Evolutionary conservation across 2,797 vertebrate species (phyloP), one percentile per base, ranked within the genome.

Genomic region (Falco cherrug): DNA sequence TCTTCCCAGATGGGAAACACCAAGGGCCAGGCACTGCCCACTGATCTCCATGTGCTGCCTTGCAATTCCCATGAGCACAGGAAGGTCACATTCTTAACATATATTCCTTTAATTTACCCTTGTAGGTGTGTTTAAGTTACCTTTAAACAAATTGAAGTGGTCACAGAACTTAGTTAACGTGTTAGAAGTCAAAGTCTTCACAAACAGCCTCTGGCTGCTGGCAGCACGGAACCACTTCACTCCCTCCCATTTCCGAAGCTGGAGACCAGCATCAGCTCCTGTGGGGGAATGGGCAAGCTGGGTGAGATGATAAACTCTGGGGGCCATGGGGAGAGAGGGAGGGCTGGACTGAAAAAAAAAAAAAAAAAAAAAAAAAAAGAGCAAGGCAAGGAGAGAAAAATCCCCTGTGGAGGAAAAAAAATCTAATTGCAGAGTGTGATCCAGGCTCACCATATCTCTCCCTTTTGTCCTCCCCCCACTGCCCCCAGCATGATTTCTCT

Each of bases 71-170:
- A 63, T 11, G 11, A 84, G 45, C 53, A 84, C 31, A 75, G 21
- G 51, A 86, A 64, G 15, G 70, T 51, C 16, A 39, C 3, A 0
- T 65, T 76, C 35, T 47, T 84, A 70, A n/a, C 37, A 61, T 20
- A 6, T 3, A 53, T 61, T 14, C 26, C 10, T 89, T 81, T 74
- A 54, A 47, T 54, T 74, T 79, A 60, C 12, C 16, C 51, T 60
- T 73, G 11, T 16, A 80, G 17, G 6, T 24, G 10, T 24, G 16
- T 51, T 77, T 77, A 54, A 65, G 26, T 61, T 64, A 83, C 35
- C 75, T 95, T 95, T 83, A 94, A 95, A 91, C 68, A 84, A 37
- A 71, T 50, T 57, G n/a, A 89, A 75, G 76, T 74, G 47, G 41
- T 65, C 63, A 14, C 1, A 5, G 41, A 91, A 31, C 59, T 94